Conservation (phyloP, 2,797 vertebrate species). For the Brachyrhaphis roseni region DNA sequence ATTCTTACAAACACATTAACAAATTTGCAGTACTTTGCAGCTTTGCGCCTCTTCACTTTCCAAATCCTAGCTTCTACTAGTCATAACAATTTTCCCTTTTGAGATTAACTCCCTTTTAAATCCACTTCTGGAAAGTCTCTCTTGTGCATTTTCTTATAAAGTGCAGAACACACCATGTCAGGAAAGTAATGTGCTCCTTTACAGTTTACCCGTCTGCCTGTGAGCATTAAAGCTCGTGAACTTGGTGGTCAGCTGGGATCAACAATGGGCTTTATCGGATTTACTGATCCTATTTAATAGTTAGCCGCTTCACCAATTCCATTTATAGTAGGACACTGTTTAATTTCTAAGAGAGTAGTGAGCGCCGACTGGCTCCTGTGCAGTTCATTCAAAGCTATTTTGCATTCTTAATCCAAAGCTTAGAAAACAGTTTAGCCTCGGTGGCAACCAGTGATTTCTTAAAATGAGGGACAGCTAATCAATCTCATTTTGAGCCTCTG, state of each 20-base stretch:
- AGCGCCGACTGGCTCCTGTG: slow-evolving; percentile 26
- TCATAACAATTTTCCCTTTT: not conserved
- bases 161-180: slow-evolving; percentile 18
- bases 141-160: slow-evolving; percentile 17
- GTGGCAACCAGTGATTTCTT: slow-evolving; percentile 55
- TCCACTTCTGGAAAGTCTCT: not conserved
- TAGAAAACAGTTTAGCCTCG: slow-evolving; percentile 50
- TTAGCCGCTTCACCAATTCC: slow-evolving; percentile 44
- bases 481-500: slow-evolving; percentile 67
- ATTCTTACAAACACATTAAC: not conserved
- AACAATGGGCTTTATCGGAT: slow-evolving; percentile 40
- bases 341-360: slow-evolving; percentile 31
- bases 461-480: slow-evolving; percentile 68
- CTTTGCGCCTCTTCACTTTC: not conserved
- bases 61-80: not conserved
- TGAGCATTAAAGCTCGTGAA: slow-evolving; percentile 13
- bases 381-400: slow-evolving; percentile 43
- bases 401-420: slow-evolving; percentile 49
- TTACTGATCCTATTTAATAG: slow-evolving; percentile 62
- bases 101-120: not conserved
- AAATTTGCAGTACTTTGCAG: not conserved
- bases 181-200: slow-evolving; percentile 38
- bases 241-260: slow-evolving; percentile 49
- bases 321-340: slow-evolving; percentile 46
- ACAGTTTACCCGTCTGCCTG: slow-evolving; percentile 22